phyloP scores from a whole-genome alignment of 2,888 invertebrate species.

The Empis stercorea region DNA sequence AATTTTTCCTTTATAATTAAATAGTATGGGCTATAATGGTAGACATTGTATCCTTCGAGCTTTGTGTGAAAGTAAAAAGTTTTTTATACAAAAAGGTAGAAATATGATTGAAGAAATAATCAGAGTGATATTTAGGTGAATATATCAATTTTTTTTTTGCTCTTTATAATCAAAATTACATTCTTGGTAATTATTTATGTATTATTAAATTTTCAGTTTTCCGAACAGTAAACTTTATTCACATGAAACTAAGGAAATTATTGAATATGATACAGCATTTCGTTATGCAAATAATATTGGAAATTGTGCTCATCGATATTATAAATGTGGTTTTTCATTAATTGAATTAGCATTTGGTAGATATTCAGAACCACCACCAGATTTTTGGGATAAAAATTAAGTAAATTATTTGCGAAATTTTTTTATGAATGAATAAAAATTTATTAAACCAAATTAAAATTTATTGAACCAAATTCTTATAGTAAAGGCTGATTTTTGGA shows the following conservation, averaged over 20 bases:
- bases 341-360: slow-evolving; percentile 58
- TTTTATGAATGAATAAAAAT: too few species aligned
- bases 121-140: slow-evolving; percentile 56
- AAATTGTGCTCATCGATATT: slow-evolving; percentile 43
- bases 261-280: slow-evolving; percentile 54
- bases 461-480: too few species aligned
- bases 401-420: too few species aligned
- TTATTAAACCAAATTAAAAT: too few species aligned
- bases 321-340: slow-evolving; percentile 54
- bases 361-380: slow-evolving; percentile 20
- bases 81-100: slow-evolving; percentile 47
- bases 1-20: slow-evolving; percentile 19
- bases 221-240: slow-evolving; percentile 50
- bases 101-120: slow-evolving; percentile 59
- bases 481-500: too few species aligned
- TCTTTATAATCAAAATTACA: not conserved
- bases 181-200: not conserved
- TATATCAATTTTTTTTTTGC: slow-evolving; percentile 3
- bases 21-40: slow-evolving; percentile 68
- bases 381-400: too few species aligned
- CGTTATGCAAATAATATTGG: slow-evolving; percentile 34
- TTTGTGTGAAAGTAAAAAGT: slow-evolving; percentile 58
- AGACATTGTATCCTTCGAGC: slow-evolving; percentile 56
- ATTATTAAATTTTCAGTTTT: slow-evolving; percentile 39
- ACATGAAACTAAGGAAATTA: slow-evolving; percentile 51